These are phyloP conservation scores for Physeter macrocephalus DNA, from an alignment of 2,113 vertebrate genomes.

Conservation along the genomic window DNA sequence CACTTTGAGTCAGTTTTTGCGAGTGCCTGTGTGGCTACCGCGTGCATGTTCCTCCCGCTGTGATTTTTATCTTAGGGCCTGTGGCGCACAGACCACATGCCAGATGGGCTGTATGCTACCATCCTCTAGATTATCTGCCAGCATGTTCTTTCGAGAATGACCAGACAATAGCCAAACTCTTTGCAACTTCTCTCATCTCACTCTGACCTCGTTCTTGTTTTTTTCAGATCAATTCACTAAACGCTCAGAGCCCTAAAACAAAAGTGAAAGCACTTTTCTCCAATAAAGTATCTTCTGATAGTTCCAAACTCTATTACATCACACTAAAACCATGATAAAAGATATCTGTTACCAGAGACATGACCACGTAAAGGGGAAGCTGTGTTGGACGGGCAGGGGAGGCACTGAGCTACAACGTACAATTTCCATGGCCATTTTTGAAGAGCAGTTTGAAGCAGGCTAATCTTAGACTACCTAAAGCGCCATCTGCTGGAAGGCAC, in stretches of 20 bases:
- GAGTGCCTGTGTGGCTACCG: not conserved
- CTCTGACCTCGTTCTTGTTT: not conserved
- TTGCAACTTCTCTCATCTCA: not conserved
- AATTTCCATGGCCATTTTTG: not conserved
- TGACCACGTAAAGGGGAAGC: not conserved
- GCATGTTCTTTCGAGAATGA: not conserved
- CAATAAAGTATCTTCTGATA: not conserved
- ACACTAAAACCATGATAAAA: not conserved
- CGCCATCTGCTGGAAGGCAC: not conserved
- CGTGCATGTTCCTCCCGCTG: fast-evolving
- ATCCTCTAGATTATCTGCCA: not conserved
- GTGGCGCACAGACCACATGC: not conserved
- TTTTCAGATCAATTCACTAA: not conserved
- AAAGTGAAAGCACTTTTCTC: not conserved
- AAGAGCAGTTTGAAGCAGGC: not conserved
- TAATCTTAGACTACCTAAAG: not conserved
- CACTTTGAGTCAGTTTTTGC: not conserved
- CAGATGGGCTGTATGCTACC: not conserved
- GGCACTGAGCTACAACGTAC: not conserved
- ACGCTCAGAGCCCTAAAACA: not conserved
- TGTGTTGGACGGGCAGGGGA: not conserved
- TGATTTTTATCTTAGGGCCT: not conserved
- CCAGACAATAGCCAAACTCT: not conserved
- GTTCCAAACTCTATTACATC: not conserved
- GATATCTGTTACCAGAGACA: not conserved